Percentiles rank a stretch among this genome's conserved stretches.
Evolutionary conservation across 2,113 vertebrate species (phyloP).

Genomic region (Ariopsis seemanni): DNA sequence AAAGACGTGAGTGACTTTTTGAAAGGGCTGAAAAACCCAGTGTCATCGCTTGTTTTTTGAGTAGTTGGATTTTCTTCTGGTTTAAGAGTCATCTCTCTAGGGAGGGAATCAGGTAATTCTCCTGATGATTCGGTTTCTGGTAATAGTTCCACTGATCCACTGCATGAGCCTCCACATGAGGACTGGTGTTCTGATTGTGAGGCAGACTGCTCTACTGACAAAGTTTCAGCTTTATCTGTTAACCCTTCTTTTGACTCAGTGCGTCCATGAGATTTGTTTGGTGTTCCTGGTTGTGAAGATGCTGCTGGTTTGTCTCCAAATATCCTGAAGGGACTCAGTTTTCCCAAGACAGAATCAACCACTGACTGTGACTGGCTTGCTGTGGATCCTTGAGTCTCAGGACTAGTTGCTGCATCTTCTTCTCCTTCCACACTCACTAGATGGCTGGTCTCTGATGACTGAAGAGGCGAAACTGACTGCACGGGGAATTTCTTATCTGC

Average conservation of each 20-base stretch:
- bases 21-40: constrained; percentile 85
- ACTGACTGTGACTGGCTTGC: constrained; percentile 69
- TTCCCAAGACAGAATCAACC: constrained; percentile 81
- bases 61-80: constrained; percentile 54
- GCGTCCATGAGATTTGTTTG: constrained; percentile 52
- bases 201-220: constrained; percentile 38
- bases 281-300: constrained; percentile 23
- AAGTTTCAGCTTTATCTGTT: constrained; percentile 43
- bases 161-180: constrained; percentile 64
- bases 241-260: constrained; percentile 54
- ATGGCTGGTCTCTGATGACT: constrained; percentile 57
- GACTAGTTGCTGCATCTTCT: constrained; percentile 49
- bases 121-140: constrained; percentile 74
- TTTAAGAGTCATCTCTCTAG: constrained; percentile 52
- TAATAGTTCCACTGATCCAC: constrained; percentile 69
- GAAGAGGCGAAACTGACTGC: constrained; percentile 71
- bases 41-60: constrained; percentile 57
- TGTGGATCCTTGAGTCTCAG: constrained; percentile 49
- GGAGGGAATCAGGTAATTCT: constrained; percentile 68
- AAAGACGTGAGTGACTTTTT: constrained; percentile 87
- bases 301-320: constrained; percentile 66
- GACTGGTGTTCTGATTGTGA: constrained; percentile 56
- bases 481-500: constrained; percentile 71
- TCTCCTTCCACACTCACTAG: constrained; percentile 44
- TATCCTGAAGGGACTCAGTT: constrained; percentile 79